Base-by-base conservation (phyloP, 2,113 vertebrate species). In the Coregonus clupeaformis region DNA sequence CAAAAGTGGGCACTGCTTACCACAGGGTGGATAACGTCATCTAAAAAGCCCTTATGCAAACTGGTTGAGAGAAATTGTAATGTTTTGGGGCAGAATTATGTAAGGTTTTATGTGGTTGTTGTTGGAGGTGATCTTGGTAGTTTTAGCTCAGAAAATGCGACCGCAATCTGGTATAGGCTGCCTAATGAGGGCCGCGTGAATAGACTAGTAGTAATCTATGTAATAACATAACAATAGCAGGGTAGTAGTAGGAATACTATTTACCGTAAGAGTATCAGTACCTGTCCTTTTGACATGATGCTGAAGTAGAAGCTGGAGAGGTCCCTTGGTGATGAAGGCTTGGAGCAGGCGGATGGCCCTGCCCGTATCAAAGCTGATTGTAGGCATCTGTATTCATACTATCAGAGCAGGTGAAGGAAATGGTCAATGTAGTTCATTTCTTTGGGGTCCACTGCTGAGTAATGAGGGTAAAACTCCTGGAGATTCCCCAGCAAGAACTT, bases 261-360 rank as follows among this genome's bases (percentile, higher is more conserved):
- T 42, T 42, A 42, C 9, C 36, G n/a, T n/a, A 42, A 1, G 4
- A 20, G 30, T 27, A 63, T 18, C 70, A 78, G 88, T 75, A 98
- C 98, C 98, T 88, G 83, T 98, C 97, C 82, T 99, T 99, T n/a
- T n/a, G n/a, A n/a, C 84, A 99, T 91, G 71, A 96, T 86, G 86
- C 93, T 99, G 92, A 99, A 99, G 82, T 99, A 99, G 77, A 99
- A 99, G 85, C 87, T 95, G 49, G 97, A 99, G 5, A 99, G 87
- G 9, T 96, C 96, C 88, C 93, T n/a, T 91, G 81, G 90, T 92
- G 67, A 96, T 94, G 88, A 99, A 97, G 20, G 93, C 91, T 79
- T 94, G 94, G 47, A 99, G 84, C 12, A 97, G 84, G 4, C 97
- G 95, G 78, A 96, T 87, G 22, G 93, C 98, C 77, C 95, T 94